phyloP scores from a whole-genome alignment of 2,888 invertebrate species.

The Drosophila lacicola region DNA sequence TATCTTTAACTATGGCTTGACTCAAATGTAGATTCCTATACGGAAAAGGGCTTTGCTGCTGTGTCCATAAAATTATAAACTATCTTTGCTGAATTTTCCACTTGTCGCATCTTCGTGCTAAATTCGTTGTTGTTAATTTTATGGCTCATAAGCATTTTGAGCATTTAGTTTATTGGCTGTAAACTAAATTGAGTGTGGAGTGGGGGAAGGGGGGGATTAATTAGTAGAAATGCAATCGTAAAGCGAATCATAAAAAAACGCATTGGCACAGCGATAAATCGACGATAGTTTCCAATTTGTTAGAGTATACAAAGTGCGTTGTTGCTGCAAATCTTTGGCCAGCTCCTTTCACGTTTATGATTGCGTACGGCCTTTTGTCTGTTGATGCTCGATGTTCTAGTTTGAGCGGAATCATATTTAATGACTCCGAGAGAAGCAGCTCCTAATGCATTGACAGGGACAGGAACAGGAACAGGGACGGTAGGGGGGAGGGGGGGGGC shows the following conservation, averaged over 20 bases:
- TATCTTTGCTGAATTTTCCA: not conserved
- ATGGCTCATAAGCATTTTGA: conserved; percentile 6
- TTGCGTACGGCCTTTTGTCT: conserved; percentile 43
- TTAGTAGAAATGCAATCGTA: conserved; percentile 10
- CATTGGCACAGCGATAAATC: not conserved
- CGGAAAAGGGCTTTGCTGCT: not conserved
- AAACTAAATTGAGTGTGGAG: not conserved
- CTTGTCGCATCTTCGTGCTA: not conserved
- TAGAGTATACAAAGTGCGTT: conserved; percentile 30
- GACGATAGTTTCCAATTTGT: not conserved
- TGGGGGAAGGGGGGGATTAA: not conserved
- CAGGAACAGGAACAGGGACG: too few relatives aligned
- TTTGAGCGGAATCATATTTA: conserved; percentile 73
- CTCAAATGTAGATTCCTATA: too few relatives aligned
- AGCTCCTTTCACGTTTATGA: conserved; percentile 35
- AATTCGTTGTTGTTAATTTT: not conserved
- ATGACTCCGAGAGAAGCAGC: conserved; percentile 59
- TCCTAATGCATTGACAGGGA: conserved; percentile 40
- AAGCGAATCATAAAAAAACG: conserved; percentile 10
- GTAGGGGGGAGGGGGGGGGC: conserved; percentile 8
- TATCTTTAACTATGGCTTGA: not conserved
- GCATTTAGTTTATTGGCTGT: conserved; percentile 2
- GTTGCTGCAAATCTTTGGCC: not conserved
- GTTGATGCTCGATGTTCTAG: conserved; percentile 58
- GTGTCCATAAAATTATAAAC: not conserved